Conservation (phyloP, 2,888 invertebrate species). For the Epinotia nisella region DNA sequence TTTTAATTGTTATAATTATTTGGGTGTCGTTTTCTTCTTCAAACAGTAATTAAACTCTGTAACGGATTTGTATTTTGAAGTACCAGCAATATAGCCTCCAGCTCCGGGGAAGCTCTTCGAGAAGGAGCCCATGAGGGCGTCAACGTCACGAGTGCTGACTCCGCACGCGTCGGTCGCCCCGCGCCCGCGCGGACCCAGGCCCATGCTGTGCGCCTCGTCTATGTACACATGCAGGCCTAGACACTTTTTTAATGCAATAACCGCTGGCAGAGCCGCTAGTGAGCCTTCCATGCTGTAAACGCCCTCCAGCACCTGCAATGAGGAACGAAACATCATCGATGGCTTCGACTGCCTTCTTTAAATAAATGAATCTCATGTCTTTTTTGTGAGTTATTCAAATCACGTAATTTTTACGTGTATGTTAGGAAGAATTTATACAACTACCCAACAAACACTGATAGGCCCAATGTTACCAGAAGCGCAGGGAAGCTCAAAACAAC, state of each 20-base stretch:
- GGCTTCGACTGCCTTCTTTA: too few species aligned
- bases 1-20: neutral
- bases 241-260: slow-evolving; percentile 95
- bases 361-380: too few species aligned
- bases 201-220: slow-evolving; percentile 99
- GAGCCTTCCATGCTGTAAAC: slow-evolving; percentile 99
- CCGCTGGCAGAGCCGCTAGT: slow-evolving; percentile 93
- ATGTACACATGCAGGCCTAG: slow-evolving; percentile 98
- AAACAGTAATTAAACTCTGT: neutral
- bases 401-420: too few species aligned
- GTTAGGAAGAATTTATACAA: too few species aligned
- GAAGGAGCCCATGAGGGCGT: slow-evolving; percentile 99
- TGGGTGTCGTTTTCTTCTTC: slow-evolving; percentile 75
- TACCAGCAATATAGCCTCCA: slow-evolving; percentile 98
- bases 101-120: slow-evolving; percentile 99
- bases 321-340: too few species aligned
- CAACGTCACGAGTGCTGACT: slow-evolving; percentile 92
- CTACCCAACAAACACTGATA: too few species aligned
- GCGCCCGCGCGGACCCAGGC: slow-evolving; percentile 93
- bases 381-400: too few species aligned
- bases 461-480: too few species aligned
- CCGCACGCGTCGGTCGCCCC: slow-evolving; percentile 96
- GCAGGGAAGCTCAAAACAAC: too few species aligned
- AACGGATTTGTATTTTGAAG: slow-evolving; percentile 50
- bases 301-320: slow-evolving; percentile 91